Evolutionary conservation across 2,113 vertebrate species (phyloP).

Genomic region (Pardalotus punctatus): DNA sequence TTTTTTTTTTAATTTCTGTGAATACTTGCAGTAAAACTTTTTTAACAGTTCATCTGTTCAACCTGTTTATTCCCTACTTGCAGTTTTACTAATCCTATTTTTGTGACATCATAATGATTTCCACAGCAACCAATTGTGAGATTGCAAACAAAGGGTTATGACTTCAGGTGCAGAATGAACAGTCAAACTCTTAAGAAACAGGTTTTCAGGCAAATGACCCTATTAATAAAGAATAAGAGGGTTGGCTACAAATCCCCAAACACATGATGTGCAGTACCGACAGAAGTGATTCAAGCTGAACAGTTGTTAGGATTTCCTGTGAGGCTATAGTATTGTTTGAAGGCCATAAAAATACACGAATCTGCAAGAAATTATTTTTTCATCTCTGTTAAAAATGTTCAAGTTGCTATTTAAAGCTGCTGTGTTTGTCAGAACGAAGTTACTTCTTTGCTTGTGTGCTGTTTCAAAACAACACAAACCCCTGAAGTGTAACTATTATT

Average conservation of each 20-base stretch:
- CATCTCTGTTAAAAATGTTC: background rate
- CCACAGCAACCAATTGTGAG: background rate
- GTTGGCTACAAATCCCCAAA: background rate
- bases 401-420: background rate
- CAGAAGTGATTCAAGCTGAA: background rate
- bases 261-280: background rate
- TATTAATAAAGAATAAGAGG: background rate
- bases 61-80: conserved; percentile 7
- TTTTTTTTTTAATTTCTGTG: background rate
- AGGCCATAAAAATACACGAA: background rate
- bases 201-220: background rate
- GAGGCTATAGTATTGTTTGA: background rate
- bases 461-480: background rate
- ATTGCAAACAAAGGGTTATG: conserved; percentile 1
- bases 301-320: background rate
- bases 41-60: background rate
- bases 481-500: background rate
- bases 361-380: background rate
- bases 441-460: background rate
- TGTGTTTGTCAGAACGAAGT: background rate
- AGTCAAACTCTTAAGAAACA: background rate
- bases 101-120: conserved; percentile 2
- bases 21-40: background rate
- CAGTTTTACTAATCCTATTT: background rate
- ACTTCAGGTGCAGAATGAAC: background rate